Evolutionary conservation across 2,888 invertebrate species (phyloP).

Genomic region (Limnephilus marmoratus): DNA sequence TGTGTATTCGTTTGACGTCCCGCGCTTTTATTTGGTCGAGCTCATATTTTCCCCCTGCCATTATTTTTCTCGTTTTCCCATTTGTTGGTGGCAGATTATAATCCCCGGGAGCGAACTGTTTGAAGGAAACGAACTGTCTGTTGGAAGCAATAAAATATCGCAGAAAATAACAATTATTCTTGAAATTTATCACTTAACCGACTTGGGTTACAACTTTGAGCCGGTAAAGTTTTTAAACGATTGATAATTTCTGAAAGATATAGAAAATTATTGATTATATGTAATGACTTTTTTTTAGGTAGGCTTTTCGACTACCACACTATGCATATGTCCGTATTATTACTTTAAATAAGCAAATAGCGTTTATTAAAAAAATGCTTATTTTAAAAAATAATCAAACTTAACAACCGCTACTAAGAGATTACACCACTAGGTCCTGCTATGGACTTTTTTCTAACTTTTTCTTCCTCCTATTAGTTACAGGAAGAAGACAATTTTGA

Average conservation of each 20-base stretch:
- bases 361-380: no score
- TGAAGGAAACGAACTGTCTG: no score
- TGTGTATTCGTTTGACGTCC: constrained; percentile 21
- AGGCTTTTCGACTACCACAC: no score
- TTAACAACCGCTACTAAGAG: no score
- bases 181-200: not conserved
- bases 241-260: not conserved
- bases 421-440: no score
- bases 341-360: no score
- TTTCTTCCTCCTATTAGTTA: no score
- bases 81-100: constrained; percentile 29
- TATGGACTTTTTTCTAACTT: no score
- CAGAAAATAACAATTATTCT: constrained; percentile 25
- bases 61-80: constrained; percentile 16
- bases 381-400: no score
- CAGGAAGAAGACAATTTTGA: no score
- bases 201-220: not conserved
- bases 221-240: not conserved
- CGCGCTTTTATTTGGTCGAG: constrained; percentile 20
- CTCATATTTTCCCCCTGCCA: not conserved
- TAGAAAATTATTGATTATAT: not conserved
- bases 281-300: no score
- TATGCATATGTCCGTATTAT: no score
- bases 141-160: constrained; percentile 19
- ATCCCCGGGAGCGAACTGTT: constrained; percentile 26